Evolutionary conservation across 1,140 invertebrate genomes (phyloP).

Genomic region (Teleopsis dalmanni): DNA sequence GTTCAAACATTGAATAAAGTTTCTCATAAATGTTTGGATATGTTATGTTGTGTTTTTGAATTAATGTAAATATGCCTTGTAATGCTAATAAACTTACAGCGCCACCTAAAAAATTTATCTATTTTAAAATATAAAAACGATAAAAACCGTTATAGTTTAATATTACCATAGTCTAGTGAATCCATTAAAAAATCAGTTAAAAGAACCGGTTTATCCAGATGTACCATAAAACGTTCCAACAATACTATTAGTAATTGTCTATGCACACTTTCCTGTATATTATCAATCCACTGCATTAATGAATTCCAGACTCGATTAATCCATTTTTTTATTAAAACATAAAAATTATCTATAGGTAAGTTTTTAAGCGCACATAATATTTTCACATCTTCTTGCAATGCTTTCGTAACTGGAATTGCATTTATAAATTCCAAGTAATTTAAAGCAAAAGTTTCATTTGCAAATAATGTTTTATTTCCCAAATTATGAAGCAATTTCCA

Average conservation of each 20-base stretch:
- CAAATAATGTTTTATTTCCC: conserved; percentile 46
- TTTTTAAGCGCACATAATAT: conserved; percentile 39
- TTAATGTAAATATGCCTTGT: conserved; percentile 87
- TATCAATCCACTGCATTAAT: conserved; percentile 56
- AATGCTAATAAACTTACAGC: conserved; percentile 79
- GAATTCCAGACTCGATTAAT: conserved; percentile 64
- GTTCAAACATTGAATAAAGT: conserved; percentile 85
- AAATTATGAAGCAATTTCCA: conserved; percentile 53
- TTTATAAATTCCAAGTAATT: conserved; percentile 64
- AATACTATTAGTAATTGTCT: conserved; percentile 72
- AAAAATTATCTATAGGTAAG: conserved; percentile 30
- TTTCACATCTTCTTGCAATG: conserved; percentile 38
- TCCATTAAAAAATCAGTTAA: conserved; percentile 90
- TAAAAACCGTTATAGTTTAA: not conserved
- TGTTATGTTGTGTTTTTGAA: conserved; percentile 87
- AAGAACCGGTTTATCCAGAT: conserved; percentile 72
- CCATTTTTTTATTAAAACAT: conserved; percentile 40
- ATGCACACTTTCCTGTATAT: conserved; percentile 59
- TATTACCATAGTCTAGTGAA: conserved; percentile 69
- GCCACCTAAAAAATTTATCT: conserved; percentile 55
- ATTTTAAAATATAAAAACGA: not conserved
- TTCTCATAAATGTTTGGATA: conserved; percentile 94
- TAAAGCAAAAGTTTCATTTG: conserved; percentile 56
- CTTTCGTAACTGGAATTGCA: conserved; percentile 32
- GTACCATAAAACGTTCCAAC: conserved; percentile 71